Evolutionary conservation across 1,140 invertebrate species (phyloP).

Genomic region (Ceratina australensis): DNA sequence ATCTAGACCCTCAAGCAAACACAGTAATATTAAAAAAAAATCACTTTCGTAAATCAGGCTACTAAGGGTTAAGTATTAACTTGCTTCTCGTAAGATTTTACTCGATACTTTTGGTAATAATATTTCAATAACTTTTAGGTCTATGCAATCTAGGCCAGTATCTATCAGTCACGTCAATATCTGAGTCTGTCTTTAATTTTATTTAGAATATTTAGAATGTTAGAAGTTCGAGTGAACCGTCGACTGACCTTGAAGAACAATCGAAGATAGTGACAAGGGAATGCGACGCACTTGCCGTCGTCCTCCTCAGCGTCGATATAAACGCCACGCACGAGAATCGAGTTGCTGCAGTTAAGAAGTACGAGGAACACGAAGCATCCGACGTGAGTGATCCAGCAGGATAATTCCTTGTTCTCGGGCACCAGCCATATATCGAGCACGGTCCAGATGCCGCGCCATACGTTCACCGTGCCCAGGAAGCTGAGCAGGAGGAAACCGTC

Average conservation of each 20-base stretch:
- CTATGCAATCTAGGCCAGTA: too few relatives aligned
- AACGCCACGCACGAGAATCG: slow-evolving; percentile 89
- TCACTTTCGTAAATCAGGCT: too few relatives aligned
- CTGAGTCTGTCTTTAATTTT: too few relatives aligned
- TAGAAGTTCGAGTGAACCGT: not conserved
- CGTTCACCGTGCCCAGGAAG: slow-evolving; percentile 90
- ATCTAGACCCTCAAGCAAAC: too few relatives aligned
- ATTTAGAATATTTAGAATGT: too few relatives aligned
- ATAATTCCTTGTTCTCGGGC: slow-evolving; percentile 86
- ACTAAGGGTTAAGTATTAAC: too few relatives aligned
- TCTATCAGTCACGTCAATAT: too few relatives aligned
- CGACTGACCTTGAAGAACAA: slow-evolving; percentile 85
- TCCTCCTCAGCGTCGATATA: slow-evolving; percentile 91
- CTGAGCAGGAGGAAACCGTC: slow-evolving; percentile 88
- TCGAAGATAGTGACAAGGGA: slow-evolving; percentile 89
- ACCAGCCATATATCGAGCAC: slow-evolving; percentile 89
- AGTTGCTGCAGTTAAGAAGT: slow-evolving; percentile 91
- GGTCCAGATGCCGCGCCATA: slow-evolving; percentile 93
- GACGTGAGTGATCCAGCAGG: slow-evolving; percentile 88
- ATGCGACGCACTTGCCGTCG: slow-evolving; percentile 88
- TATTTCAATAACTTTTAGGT: too few relatives aligned
- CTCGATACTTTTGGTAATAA: too few relatives aligned
- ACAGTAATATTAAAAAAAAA: too few relatives aligned
- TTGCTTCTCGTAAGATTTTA: too few relatives aligned
- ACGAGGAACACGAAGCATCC: slow-evolving; percentile 87